phyloP scores from a whole-genome alignment of 2,888 invertebrate species.

The Anarsia innoxiella region DNA sequence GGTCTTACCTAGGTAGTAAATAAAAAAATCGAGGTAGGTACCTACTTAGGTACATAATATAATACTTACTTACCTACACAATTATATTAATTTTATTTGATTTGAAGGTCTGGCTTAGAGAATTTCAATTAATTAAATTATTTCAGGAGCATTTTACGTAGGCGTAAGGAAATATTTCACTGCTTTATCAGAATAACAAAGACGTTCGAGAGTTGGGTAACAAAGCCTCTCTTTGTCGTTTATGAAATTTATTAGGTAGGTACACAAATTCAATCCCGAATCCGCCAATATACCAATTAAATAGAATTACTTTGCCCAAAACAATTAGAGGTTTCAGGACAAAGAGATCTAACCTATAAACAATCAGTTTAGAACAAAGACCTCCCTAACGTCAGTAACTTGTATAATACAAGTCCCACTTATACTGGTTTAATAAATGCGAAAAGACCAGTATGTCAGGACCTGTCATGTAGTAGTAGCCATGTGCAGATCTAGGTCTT shows the following conservation, averaged over 20 bases:
- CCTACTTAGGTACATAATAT: background rate
- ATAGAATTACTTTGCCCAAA: constrained; percentile 8
- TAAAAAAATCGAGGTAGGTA: background rate
- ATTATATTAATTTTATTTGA: no score
- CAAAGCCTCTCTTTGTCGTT: background rate
- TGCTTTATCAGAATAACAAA: no score
- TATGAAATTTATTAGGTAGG: constrained; percentile 2
- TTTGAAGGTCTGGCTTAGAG: no score
- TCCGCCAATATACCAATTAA: background rate
- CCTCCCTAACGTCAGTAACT: constrained; percentile 17
- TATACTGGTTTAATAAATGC: constrained; percentile 15
- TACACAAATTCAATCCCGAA: background rate
- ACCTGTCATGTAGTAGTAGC: background rate
- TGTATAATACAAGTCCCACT: constrained; percentile 20
- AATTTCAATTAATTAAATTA: no score
- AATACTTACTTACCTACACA: background rate
- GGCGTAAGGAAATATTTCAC: no score
- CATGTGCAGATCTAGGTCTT: background rate
- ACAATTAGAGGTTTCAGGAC: constrained; percentile 26
- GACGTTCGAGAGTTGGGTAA: background rate
- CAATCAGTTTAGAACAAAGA: constrained; percentile 22
- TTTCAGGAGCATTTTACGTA: no score
- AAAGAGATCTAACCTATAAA: constrained; percentile 27
- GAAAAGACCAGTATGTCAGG: background rate
- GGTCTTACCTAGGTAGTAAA: background rate